phyloP scores from a whole-genome alignment of 2,888 invertebrate species.

The Xanthorhoe spadicearia region DNA sequence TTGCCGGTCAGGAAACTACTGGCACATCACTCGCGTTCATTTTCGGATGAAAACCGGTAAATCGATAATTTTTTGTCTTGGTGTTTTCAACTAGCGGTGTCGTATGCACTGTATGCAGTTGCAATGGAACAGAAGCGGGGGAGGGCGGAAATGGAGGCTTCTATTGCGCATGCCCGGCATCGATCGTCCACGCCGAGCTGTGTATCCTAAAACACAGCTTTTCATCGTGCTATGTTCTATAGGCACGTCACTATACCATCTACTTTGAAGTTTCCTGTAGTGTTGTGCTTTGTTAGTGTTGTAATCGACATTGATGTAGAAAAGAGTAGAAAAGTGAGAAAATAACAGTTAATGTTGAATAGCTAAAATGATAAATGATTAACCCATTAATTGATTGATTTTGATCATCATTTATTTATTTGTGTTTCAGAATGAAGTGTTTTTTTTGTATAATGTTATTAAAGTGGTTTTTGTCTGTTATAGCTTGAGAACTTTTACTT shows the following conservation, averaged over 20 bases:
- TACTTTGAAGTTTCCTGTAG: conserved; percentile 71
- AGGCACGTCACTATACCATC: conserved; percentile 72
- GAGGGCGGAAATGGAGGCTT: conserved; percentile 58
- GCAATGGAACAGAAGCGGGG: conserved; percentile 60
- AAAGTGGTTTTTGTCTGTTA: too few species aligned
- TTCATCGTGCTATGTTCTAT: conserved; percentile 56
- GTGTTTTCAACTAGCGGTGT: conserved; percentile 63
- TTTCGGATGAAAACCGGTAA: conserved; percentile 32
- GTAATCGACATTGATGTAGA: conserved; percentile 18
- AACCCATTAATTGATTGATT: too few species aligned
- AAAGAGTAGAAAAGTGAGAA: too few species aligned
- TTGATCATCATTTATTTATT: too few species aligned
- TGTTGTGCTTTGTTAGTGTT: conserved; percentile 45
- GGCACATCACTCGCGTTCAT: conserved; percentile 38
- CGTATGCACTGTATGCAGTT: conserved; percentile 83
- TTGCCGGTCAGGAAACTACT: conserved; percentile 31
- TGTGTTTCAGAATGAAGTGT: too few species aligned
- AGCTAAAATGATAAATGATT: too few species aligned
- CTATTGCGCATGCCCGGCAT: conserved; percentile 77
- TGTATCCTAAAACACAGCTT: conserved; percentile 72
- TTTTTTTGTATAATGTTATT: too few species aligned
- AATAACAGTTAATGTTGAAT: too few species aligned
- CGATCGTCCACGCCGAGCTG: conserved; percentile 76
- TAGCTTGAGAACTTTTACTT: too few species aligned
- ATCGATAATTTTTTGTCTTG: conserved; percentile 37